Base-by-base conservation (phyloP, 1,140 invertebrate species). In the Latrodectus geometricus region DNA sequence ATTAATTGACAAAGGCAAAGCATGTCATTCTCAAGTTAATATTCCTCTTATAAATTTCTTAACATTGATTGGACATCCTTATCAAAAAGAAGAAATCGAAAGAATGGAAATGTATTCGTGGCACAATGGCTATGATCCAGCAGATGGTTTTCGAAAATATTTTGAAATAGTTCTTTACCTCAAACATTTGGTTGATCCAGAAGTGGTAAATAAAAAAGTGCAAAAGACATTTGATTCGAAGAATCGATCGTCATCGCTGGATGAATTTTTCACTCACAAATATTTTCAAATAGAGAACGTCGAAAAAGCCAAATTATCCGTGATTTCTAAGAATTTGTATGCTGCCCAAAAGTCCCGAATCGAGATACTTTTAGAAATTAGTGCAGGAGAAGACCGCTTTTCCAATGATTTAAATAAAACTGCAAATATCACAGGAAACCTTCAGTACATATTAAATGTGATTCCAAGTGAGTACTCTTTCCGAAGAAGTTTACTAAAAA, bases 251-350 rank as follows among this genome's bases (percentile, higher is more conserved):
- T 14, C 35, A 9, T 23, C 23, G 9, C 21, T 21, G 5, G 21
- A 15, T 48, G n/a, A n/a, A 23, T 17, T 65, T 50, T 48, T 78
- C 76, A 66, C 14, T 11, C 56, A 52, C 23, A 78, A 78, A 78
- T 52, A 21, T 61, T 12, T 65, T 56, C 20, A 77, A 20, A n/a
- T 77, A 11, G 75, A 77, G 8, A 61, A 14, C 17, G 5, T 77
- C 11, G 61, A 78, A 20, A 78, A 35, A 20, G 35, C 76, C 0
- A 66, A 20, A 3, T 66, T 78, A 50, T 23, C 20, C 17, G 17
- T 78, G 8, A 66, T 17, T n/a, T 48, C 11, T 12, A 78, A 50
- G 66, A 78, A 78, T 14, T 11, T 66, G 12, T 49, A 78, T 15
- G 49, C n/a, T 4, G 20, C 17, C 0, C 21, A 49, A 56, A 78